Conservation (phyloP, 2,888 invertebrate genomes). For the Alentia gelatinosa region DNA sequence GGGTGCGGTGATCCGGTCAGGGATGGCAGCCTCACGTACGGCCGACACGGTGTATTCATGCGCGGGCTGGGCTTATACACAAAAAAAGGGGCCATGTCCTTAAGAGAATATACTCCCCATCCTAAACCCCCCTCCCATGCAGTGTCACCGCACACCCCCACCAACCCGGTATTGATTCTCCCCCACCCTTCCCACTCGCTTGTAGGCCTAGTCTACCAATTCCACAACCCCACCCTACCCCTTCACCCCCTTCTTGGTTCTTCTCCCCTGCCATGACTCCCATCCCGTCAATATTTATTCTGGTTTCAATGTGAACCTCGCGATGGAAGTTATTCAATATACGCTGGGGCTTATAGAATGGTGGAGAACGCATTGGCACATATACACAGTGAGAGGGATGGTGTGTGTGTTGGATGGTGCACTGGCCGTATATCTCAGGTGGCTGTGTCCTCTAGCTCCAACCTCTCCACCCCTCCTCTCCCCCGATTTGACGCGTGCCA, state of each 20-base stretch:
- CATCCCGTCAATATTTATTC: not conserved
- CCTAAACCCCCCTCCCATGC: not conserved
- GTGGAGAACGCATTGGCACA: not conserved
- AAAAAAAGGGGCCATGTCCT: not conserved
- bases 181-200: too few species aligned
- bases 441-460: not conserved
- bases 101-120: not conserved
- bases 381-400: not conserved
- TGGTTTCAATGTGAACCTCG: not conserved
- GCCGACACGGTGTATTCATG: not conserved
- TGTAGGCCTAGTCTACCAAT: too few species aligned
- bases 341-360: slow-evolving; percentile 11
- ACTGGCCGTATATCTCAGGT: too few species aligned
- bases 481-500: too few species aligned
- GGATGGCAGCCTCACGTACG: not conserved
- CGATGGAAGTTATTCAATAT: slow-evolving; percentile 19
- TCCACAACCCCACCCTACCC: not conserved
- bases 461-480: too few species aligned
- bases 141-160: not conserved
- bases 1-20: not conserved
- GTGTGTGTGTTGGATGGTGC: not conserved
- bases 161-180: not conserved
- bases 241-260: not conserved
- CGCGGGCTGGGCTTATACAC: not conserved
- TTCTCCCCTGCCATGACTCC: not conserved